A percentile compares a stretch with the other conserved stretches of the same genome.
Conservation (phyloP, 2,797 vertebrate species). For the Enteromius treurensis region DNA sequence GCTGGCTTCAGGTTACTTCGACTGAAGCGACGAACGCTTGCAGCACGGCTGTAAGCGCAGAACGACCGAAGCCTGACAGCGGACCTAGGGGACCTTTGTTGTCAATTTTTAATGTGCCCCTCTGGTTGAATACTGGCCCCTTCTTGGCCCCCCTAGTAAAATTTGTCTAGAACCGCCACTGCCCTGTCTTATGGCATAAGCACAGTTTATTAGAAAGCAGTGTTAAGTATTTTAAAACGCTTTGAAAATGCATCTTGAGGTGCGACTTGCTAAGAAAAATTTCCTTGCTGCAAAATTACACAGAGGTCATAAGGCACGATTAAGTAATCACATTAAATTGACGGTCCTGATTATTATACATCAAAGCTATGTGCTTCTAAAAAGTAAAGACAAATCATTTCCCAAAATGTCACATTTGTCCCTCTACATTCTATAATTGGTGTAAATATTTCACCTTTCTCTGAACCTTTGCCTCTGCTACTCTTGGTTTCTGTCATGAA, state of each 20-base stretch:
- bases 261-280: neutral
- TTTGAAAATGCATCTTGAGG: neutral
- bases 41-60: no score
- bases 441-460: conserved; percentile 7
- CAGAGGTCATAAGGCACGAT: neutral
- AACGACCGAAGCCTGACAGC: no score
- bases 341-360: neutral
- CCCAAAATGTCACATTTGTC: neutral
- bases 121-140: no score
- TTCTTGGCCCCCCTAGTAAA: no score
- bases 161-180: no score
- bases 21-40: no score
- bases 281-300: neutral
- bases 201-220: neutral
- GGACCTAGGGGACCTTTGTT: no score
- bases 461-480: neutral
- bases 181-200: neutral
- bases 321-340: neutral
- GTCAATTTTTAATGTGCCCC: no score
- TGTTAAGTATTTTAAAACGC: neutral
- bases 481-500: neutral
- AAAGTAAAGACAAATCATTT: neutral
- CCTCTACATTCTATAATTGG: neutral
- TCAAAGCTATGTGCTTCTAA: neutral
- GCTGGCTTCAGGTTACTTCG: no score